These are phyloP conservation scores for Brachirus orientalis DNA, from an alignment of 2,113 vertebrate genomes.

Conservation along the genomic window DNA sequence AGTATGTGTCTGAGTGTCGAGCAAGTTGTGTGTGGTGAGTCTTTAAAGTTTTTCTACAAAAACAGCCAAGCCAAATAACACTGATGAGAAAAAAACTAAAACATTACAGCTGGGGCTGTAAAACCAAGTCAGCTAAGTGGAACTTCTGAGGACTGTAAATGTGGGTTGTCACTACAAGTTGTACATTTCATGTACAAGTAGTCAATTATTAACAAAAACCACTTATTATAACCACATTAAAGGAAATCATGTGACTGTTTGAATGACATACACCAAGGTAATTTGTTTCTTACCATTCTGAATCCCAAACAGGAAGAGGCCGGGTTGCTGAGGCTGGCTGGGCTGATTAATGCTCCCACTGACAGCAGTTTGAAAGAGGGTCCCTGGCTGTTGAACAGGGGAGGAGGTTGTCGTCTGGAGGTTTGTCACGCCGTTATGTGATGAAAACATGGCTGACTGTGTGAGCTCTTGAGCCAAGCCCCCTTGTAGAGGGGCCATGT, in stretches of 20 bases:
- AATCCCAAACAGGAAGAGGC: constrained; percentile 96
- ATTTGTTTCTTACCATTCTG: constrained; percentile 89
- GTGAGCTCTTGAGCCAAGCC: constrained; percentile 89
- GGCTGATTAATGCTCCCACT: constrained; percentile 89
- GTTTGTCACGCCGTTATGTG: constrained; percentile 87
- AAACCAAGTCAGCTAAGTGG: too few relatives aligned
- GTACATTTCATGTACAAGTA: neutral
- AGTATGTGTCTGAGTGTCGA: too few relatives aligned
- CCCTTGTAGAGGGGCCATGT: constrained; percentile 89
- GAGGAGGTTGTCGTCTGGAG: constrained; percentile 89
- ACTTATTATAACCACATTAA: neutral
- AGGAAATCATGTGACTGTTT: neutral
- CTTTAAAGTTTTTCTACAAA: neutral
- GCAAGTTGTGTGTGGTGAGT: too few relatives aligned
- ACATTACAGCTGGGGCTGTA: too few relatives aligned
- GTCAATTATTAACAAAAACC: neutral
- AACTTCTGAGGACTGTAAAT: neutral
- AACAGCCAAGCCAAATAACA: neutral
- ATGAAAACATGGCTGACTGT: constrained; percentile 88
- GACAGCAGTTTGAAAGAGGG: constrained; percentile 88
- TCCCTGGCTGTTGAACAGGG: constrained; percentile 87
- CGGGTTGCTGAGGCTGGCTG: constrained; percentile 87
- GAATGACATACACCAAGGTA: neutral
- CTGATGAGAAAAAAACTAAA: too few relatives aligned
- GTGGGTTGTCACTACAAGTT: neutral